phyloP scores from a whole-genome alignment of 2,113 vertebrate genomes.

The Agapornis roseicollis region DNA sequence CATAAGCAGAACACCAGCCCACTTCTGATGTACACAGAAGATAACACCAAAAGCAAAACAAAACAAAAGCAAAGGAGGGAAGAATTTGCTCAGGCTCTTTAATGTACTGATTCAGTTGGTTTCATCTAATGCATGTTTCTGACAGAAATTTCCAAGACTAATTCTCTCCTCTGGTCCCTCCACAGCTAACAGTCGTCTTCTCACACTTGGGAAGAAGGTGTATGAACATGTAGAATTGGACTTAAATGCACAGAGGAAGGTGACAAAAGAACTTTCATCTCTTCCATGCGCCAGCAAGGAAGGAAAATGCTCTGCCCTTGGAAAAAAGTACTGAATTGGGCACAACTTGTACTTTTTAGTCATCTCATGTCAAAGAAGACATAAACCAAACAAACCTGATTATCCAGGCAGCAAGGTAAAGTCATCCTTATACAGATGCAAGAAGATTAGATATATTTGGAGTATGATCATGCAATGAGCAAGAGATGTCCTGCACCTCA shows the following conservation, averaged over 20 bases:
- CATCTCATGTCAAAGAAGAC: neutral
- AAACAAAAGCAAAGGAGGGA: neutral
- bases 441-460: neutral
- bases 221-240: fast-evolving
- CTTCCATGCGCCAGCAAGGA: neutral
- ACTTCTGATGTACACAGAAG: neutral
- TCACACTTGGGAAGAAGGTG: neutral
- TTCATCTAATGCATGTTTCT: neutral
- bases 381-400: neutral
- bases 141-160: neutral
- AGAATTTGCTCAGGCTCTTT: neutral
- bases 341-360: neutral
- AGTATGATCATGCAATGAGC: neutral
- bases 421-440: neutral
- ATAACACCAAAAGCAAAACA: neutral
- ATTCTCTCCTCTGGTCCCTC: neutral
- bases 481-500: neutral
- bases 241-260: neutral
- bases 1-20: neutral
- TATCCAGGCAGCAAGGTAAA: neutral
- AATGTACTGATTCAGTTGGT: neutral
- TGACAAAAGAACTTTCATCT: neutral
- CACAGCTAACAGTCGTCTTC: neutral
- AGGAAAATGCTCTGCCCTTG: neutral
- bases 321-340: neutral